Percentiles rank a stretch among this genome's conserved stretches.
Evolutionary conservation across 1,140 invertebrate species (phyloP).

Genomic region (Cyclargus thomasi): DNA sequence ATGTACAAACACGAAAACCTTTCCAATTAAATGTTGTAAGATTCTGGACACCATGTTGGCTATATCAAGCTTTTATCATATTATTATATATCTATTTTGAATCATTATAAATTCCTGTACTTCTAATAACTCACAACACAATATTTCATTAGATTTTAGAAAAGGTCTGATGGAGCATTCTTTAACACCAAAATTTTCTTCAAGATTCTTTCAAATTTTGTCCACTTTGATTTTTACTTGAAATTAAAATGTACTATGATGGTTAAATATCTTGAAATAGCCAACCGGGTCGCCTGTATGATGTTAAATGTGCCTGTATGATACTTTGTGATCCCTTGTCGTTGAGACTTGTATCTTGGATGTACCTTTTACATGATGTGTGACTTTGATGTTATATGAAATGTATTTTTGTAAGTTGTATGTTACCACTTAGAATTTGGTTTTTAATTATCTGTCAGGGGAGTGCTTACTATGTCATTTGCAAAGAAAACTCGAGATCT

Average conservation of each 20-base stretch:
- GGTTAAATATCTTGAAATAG: not conserved
- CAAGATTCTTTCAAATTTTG: too few relatives aligned
- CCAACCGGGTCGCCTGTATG: not conserved
- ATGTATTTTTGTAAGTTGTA: slow-evolving; percentile 66
- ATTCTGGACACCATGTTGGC: not conserved
- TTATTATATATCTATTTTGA: too few relatives aligned
- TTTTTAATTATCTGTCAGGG: not conserved
- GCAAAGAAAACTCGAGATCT: not conserved
- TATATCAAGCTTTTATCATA: not conserved
- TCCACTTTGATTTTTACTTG: too few relatives aligned
- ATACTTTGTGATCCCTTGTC: not conserved
- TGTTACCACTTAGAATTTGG: slow-evolving; percentile 25
- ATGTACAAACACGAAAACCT: slow-evolving; percentile 11
- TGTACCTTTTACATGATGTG: slow-evolving; percentile 41
- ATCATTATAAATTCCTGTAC: too few relatives aligned
- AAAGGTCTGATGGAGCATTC: too few relatives aligned
- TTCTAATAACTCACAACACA: too few relatives aligned
- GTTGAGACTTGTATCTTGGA: not conserved
- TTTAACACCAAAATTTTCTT: too few relatives aligned
- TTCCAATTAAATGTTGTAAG: not conserved
- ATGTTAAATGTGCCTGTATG: slow-evolving; percentile 33
- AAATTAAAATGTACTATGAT: too few relatives aligned
- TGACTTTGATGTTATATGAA: slow-evolving; percentile 69
- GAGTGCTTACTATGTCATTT: not conserved
- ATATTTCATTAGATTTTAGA: too few relatives aligned